Percentiles rank a stretch among this genome's conserved stretches.
Evolutionary conservation across 2,113 vertebrate species (phyloP).

Genomic region (Ploceus nigricollis): DNA sequence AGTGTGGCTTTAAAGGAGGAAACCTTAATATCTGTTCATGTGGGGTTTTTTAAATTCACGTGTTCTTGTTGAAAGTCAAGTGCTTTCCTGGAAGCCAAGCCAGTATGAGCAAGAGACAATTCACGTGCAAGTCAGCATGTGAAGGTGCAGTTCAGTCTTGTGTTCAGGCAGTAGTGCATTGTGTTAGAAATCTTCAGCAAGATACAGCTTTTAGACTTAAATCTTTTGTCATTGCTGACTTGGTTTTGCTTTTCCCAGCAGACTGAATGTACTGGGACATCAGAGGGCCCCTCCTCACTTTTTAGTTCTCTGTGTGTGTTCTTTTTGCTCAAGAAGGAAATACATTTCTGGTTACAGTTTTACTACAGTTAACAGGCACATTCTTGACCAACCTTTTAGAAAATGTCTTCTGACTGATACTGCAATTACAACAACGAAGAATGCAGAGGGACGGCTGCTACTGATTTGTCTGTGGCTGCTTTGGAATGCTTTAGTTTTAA

Average conservation of each 20-base stretch:
- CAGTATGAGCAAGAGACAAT: not conserved
- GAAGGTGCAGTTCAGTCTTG: not conserved
- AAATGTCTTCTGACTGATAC: not conserved
- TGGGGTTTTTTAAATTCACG: rapidly evolving
- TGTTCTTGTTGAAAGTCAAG: not conserved
- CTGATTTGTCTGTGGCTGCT: not conserved
- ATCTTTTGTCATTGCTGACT: not conserved
- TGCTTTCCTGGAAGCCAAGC: not conserved
- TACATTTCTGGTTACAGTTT: not conserved
- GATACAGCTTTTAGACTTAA: not conserved
- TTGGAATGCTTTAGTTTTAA: not conserved
- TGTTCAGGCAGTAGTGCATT: not conserved
- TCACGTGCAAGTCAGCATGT: not conserved
- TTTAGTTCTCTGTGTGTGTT: not conserved
- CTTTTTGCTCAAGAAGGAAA: not conserved
- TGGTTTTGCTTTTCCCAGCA: not conserved
- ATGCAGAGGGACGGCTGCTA: not conserved
- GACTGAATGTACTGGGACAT: not conserved
- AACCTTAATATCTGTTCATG: not conserved
- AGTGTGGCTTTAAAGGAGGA: not conserved
- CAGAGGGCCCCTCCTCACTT: not conserved
- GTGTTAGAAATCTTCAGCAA: not conserved
- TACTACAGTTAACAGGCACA: not conserved
- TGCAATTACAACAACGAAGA: not conserved
- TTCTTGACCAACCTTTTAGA: not conserved